Evolutionary conservation across 2,113 vertebrate genomes (phyloP).

Genomic region (Haliaeetus leucogaster): DNA sequence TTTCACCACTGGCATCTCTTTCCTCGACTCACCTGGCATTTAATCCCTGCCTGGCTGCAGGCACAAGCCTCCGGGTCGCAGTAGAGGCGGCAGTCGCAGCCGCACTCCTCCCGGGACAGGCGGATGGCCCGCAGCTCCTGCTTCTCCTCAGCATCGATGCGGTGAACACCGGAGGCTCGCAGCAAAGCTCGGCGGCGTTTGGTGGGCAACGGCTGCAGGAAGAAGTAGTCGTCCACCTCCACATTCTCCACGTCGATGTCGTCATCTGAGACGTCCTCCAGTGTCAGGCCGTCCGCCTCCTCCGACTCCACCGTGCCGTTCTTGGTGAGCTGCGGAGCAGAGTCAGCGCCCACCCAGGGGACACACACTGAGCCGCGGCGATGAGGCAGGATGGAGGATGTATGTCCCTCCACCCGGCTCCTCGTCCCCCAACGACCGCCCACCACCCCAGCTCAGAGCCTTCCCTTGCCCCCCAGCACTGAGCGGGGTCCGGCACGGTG

Average conservation of each 20-base stretch:
- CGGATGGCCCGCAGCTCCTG: constrained; percentile 92
- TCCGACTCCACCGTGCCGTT: constrained; percentile 91
- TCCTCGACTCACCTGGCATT: constrained; percentile 84
- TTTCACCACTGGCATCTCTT: accelerated
- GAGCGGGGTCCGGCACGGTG: accelerated
- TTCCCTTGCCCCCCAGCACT: background rate
- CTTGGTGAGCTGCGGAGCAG: constrained; percentile 82
- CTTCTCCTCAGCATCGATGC: constrained; percentile 94
- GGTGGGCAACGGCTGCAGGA: constrained; percentile 94
- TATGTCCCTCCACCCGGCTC: background rate
- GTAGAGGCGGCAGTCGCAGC: constrained; percentile 94
- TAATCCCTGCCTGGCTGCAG: constrained; percentile 96
- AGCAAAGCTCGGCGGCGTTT: constrained; percentile 90
- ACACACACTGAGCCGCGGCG: accelerated
- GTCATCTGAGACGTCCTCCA: constrained; percentile 94
- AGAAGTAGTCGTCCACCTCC: constrained; percentile 97
- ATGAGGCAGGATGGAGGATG: background rate
- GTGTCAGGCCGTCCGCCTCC: constrained; percentile 87
- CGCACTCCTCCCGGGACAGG: constrained; percentile 93
- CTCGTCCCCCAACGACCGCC: accelerated
- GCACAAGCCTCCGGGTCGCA: constrained; percentile 93
- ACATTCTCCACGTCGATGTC: constrained; percentile 92
- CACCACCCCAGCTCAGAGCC: background rate
- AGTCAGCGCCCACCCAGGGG: background rate
- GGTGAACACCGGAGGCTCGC: constrained; percentile 88